Percentiles rank a stretch among this genome's conserved stretches.
Evolutionary conservation across 2,113 vertebrate genomes (phyloP).

Genomic region (Labrus mixtus): DNA sequence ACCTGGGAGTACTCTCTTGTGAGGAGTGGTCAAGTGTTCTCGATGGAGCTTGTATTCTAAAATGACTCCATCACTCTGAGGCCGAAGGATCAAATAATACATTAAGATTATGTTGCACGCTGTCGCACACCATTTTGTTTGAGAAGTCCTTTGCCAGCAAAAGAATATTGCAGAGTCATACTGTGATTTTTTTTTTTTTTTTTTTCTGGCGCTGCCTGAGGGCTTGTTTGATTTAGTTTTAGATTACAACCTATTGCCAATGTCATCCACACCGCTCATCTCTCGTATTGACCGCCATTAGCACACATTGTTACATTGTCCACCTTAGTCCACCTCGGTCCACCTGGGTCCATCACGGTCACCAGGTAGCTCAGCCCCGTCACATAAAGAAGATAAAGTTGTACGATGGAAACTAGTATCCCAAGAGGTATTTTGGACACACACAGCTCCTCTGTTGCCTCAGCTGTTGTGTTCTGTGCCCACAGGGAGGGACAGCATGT

Average conservation of each 20-base stretch:
- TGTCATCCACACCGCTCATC: constrained; percentile 48
- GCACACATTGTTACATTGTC: constrained; percentile 14
- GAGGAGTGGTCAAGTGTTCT: constrained; percentile 63
- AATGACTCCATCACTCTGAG: constrained; percentile 51
- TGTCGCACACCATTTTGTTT: constrained; percentile 58
- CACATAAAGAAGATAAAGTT: constrained; percentile 62
- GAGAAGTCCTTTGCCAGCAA: constrained; percentile 57
- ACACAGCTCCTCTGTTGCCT: constrained; percentile 54
- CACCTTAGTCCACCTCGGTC: constrained; percentile 17
- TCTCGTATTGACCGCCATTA: constrained; percentile 40
- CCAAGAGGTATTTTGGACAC: constrained; percentile 49
- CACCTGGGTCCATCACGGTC: background rate
- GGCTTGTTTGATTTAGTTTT: constrained; percentile 60
- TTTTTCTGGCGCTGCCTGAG: background rate
- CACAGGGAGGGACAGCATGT: constrained; percentile 35
- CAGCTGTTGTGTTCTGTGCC: constrained; percentile 59
- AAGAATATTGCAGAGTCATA: constrained; percentile 62
- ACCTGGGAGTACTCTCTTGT: constrained; percentile 46
- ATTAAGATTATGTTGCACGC: constrained; percentile 64
- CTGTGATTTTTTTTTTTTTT: constrained; percentile 1
- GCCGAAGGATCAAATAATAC: constrained; percentile 64
- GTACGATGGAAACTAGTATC: constrained; percentile 54
- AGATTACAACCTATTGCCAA: constrained; percentile 46
- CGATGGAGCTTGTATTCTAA: constrained; percentile 56
- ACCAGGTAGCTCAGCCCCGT: constrained; percentile 27